Evolutionary conservation across 2,113 vertebrate genomes (phyloP), one percentile per base, ranked within the genome.

Genomic region (Lonchura striata): DNA sequence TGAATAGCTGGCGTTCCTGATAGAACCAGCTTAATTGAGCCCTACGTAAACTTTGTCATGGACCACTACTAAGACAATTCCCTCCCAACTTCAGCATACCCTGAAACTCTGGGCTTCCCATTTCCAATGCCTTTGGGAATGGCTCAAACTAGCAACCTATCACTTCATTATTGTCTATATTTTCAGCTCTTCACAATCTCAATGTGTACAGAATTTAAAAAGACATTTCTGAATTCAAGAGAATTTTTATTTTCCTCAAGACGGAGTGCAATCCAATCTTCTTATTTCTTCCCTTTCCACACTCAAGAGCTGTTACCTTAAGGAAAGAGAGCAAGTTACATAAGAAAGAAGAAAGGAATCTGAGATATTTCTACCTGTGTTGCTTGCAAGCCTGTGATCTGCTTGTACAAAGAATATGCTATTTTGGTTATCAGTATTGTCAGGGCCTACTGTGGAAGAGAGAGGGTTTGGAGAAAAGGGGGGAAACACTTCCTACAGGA

Each of bases 401-500:
- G 72, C 30, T 47, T 81, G 49, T n/a, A 18, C 11, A 47, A 71
- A 80, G 19, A 76, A 44, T 56, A 15, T 31, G 20, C 22, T 63
- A 2, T 46, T 85, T 84, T 60, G 49, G 20, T 24, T 30, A 15
- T 25, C 28, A 42, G 3, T 63, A 60, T 63, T 68, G 39, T 54
- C 69, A 85, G 35, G 50, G 13, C 7, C 22, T 72, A 8, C 47
- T 82, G n/a, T n/a, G 14, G 39, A 75, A 81, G n/a, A 70, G 2
- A 49, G 15, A 31, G 8, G 7, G 2, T 16, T 6, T 14, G 27
- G 6, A 30, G 9, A 4, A 31, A 25, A 8, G 3, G 1, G 3
- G 2, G 2, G 5, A 6, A 66, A 49, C 24, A 54, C 10, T 28
- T 84, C 52, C 39, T 78, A 23, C 15, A 75, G 52, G 44, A 49